Evolutionary conservation across 2,888 invertebrate species (phyloP).

Genomic region (Seira sanloemensis): DNA sequence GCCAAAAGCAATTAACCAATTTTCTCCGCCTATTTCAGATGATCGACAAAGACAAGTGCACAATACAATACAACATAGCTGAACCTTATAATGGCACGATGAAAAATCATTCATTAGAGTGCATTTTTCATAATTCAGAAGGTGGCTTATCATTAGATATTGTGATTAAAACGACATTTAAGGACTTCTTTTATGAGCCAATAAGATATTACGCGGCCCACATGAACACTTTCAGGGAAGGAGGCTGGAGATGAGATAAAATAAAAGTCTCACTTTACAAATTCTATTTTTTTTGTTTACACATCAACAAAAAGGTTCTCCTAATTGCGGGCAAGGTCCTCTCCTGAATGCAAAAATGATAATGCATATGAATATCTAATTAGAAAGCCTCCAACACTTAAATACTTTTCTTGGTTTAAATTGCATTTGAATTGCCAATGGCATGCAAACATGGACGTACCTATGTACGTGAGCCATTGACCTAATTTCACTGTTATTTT

Average conservation of each 20-base stretch:
- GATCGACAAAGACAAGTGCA: not conserved
- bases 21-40: slow-evolving; percentile 31
- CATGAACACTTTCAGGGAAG: not conserved
- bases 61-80: no score
- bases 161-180: slow-evolving; percentile 21
- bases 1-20: slow-evolving; percentile 24
- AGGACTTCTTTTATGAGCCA: no score
- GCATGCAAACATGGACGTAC: no score
- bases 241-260: not conserved
- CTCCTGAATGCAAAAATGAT: not conserved
- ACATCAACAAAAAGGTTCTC: not conserved
- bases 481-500: slow-evolving; percentile 27
- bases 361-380: not conserved
- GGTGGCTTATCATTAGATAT: not conserved
- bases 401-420: not conserved
- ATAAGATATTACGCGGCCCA: no score
- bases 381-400: not conserved
- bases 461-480: slow-evolving; percentile 30
- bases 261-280: not conserved
- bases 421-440: not conserved
- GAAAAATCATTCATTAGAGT: slow-evolving; percentile 10
- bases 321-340: slow-evolving; percentile 32
- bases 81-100: not conserved
- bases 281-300: slow-evolving; percentile 2
- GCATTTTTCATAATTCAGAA: not conserved